Conservation (phyloP, 2,888 invertebrate genomes). For the Orchesellides sinensis region DNA sequence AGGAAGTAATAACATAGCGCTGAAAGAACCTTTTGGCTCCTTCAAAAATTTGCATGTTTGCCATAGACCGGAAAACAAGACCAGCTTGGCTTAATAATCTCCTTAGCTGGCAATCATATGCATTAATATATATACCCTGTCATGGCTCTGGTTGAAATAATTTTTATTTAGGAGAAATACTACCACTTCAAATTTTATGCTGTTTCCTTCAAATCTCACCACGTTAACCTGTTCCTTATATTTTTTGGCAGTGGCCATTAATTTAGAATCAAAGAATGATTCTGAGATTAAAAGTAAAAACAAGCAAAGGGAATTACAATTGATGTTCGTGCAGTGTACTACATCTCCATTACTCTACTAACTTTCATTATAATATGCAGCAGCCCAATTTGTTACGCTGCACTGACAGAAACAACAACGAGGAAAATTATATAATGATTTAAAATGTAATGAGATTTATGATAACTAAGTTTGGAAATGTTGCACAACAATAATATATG, state of each 20-base stretch:
- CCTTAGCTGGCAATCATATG: not conserved
- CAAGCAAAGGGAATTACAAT: not conserved
- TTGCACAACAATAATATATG: not conserved
- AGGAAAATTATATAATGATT: not conserved
- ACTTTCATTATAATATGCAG: not conserved
- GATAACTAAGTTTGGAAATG: no score
- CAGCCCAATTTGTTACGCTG: not conserved
- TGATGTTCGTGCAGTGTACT: not conserved
- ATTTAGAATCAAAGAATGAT: not conserved
- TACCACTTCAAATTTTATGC: not conserved
- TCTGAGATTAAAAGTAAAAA: not conserved
- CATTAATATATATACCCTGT: not conserved
- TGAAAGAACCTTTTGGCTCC: not conserved
- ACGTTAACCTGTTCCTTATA: not conserved
- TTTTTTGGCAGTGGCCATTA: not conserved
- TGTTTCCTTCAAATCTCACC: not conserved
- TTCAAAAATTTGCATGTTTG: conserved; percentile 10
- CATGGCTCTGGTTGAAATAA: conserved; percentile 19
- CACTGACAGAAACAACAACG: not conserved
- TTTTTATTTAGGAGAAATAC: not conserved
- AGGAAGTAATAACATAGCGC: not conserved
- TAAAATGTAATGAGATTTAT: not conserved
- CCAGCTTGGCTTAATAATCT: conserved; percentile 19
- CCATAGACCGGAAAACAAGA: conserved; percentile 44
- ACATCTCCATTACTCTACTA: no score